Percentiles rank a stretch among this genome's conserved stretches.
These are phyloP conservation scores for Aspidoscelis tigris DNA, from an alignment of 2,113 vertebrate species.

Conservation along the genomic window DNA sequence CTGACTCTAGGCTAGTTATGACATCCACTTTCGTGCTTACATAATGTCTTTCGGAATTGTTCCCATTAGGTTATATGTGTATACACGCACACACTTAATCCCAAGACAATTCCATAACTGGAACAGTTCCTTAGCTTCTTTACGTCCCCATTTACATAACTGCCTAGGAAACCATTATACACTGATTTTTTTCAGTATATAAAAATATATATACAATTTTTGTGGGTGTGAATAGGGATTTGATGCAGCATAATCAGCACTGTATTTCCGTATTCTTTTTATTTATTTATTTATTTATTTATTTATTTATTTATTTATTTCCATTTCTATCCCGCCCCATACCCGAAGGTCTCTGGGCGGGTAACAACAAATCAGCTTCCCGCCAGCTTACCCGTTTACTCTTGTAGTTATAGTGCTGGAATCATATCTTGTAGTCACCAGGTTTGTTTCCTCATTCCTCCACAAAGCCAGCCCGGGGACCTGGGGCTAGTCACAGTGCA, in stretches of 20 bases:
- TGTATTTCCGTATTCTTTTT: not conserved
- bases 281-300: too few relatives aligned
- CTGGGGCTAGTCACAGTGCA: too few relatives aligned
- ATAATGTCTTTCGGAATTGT: not conserved
- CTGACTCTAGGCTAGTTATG: not conserved
- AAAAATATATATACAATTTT: too few relatives aligned
- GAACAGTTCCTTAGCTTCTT: not conserved
- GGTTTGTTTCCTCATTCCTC: too few relatives aligned
- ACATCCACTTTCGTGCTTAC: not conserved
- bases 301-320: too few relatives aligned
- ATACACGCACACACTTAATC: not conserved
- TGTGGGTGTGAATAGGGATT: not conserved
- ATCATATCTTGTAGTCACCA: too few relatives aligned
- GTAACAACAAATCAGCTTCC: too few relatives aligned
- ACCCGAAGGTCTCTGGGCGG: too few relatives aligned
- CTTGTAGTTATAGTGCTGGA: too few relatives aligned
- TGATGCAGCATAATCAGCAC: not conserved
- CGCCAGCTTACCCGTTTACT: too few relatives aligned
- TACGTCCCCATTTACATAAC: slow-evolving; percentile 6
- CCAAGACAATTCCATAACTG: not conserved
- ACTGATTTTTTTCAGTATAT: not conserved
- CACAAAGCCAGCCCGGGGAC: too few relatives aligned
- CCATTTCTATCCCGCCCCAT: too few relatives aligned
- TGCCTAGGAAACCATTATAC: not conserved
- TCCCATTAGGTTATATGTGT: not conserved